Base-by-base conservation (phyloP, 2,797 vertebrate genomes). In the Cuculus canorus region DNA sequence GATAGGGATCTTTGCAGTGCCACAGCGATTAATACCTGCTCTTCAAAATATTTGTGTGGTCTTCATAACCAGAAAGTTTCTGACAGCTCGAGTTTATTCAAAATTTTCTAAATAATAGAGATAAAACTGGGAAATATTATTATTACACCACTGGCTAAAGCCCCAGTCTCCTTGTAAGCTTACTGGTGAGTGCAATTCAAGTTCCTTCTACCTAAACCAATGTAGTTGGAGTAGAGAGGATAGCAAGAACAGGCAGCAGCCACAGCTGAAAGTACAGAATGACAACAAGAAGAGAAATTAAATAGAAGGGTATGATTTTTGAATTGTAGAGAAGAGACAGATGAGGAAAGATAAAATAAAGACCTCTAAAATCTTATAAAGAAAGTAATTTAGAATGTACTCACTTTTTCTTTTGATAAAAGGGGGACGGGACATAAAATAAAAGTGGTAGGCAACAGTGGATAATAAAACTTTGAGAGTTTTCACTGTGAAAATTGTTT, bases 241-340 rank as follows among this genome's bases (percentile, higher is more conserved):
- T 11, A 43, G 43, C 2, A 79, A 43, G 10, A 69, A 35, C 0
- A 2, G 30, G 30, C 9, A 69, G 22, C 1, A 57, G 33, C 5
- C 17, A 68, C 18, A 69, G 24, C 4, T 70, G 11, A 52, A 64
- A 24, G 12, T 53, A 11, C 12, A 37, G 25, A 72, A 19, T 53
- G 7, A n/a, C 14, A 72, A 16, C 19, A 16, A 18, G 8, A 41
- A 79, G 18, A 53, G 8, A 76, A 82, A 81, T n/a, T 0, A 61
- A 79, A 43, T 54, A 69, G 60, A 13, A 84, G 9, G 78, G 59
- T 39, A 30, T 7, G 23, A 75, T 25, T 75, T 77, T 73, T 59
- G 15, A 17, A 5, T 17, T 28, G 5, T 5, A 60, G 17, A 39
- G 59, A 66, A 63, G 11, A 60, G 65, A 71, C 14, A 81, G 19